Conservation (phyloP, 2,113 vertebrate species). For the Myxocyprinus asiaticus region DNA sequence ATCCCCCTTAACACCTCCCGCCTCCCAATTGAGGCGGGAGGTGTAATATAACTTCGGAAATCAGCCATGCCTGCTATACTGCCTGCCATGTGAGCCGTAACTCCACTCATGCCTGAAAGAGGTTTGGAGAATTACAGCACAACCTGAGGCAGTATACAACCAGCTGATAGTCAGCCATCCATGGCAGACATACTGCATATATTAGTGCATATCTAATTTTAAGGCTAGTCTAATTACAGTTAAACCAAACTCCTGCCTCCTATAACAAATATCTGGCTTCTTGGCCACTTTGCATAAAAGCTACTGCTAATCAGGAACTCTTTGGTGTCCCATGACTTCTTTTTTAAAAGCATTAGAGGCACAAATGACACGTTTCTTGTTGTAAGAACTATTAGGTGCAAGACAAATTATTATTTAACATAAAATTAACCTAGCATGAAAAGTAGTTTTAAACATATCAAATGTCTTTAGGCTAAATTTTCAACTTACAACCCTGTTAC, state of each 20-base stretch:
- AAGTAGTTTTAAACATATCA: no score
- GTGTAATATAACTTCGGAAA: slow-evolving; percentile 1
- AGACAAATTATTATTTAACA: no score
- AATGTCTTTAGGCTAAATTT: no score
- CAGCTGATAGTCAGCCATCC: slow-evolving; percentile 8
- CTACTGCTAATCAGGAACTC: no score
- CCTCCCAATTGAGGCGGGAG: not conserved
- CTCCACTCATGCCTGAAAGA: not conserved
- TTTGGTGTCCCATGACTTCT: no score
- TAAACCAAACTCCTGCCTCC: not conserved
- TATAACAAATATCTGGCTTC: no score
- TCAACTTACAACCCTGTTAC: no score
- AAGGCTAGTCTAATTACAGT: not conserved
- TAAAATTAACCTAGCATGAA: no score
- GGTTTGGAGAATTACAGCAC: not conserved
- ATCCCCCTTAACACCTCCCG: not conserved
- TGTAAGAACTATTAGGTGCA: no score
- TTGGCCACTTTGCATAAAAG: no score
- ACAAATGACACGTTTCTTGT: no score
- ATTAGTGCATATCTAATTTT: slow-evolving; percentile 1
- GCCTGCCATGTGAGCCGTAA: not conserved
- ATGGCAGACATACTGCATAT: not conserved
- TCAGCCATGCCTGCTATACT: not conserved
- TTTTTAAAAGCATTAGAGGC: no score
- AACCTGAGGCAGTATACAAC: slow-evolving; percentile 5